Base-by-base conservation (phyloP, 2,113 vertebrate genomes). In the Gnathonemus longibarbis region DNA sequence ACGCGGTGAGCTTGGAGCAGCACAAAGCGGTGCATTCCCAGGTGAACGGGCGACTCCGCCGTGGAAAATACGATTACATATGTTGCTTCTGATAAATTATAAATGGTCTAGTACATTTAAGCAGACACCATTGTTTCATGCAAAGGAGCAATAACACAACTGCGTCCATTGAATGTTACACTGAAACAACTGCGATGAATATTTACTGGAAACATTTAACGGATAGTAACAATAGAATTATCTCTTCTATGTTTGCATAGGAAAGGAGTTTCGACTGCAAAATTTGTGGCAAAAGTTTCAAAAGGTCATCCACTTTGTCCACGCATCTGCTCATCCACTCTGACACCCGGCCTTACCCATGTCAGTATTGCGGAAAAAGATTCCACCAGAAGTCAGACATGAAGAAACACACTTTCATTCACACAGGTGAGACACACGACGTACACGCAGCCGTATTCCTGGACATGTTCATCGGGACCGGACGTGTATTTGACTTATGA, bases 371-470 rank as follows among this genome's bases (percentile, higher is more conserved):
- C 88, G 98, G 98, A 89, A 99, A 99, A 93, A 96, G 98, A 91
- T 99, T 99, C 93, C 98, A 99, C 91, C 98, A 99, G 96, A 99
- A 99, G 93, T 99, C 98, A 3, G 98, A 99, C 93, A 99, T 99
- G 98, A 99, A 99, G 95, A 99, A 99, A 70, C 98, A 99, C 95
- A 99, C 98, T 13, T 99, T 99, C 92, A 99, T 99, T 92, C 98
- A 99, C 95, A 99, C 98, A 93, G 98, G 98, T 96, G 86, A 45
- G 1, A 42, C 91, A 91, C 91, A 70, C 89, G 88, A 88, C 89
- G 21, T 90, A 93, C 21, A 21, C n/a, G 19, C 6, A 46, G 6
- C 35, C 17, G 11, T 9, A 45, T 45, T 35, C 21, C 83, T 84
- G 39, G 21, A 10, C 45, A 24, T 84, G 9, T 39, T 24, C 83